A percentile compares a stretch with the other conserved stretches of the same genome.
phyloP scores from a whole-genome alignment of 2,797 vertebrate species.

The Masticophis lateralis region DNA sequence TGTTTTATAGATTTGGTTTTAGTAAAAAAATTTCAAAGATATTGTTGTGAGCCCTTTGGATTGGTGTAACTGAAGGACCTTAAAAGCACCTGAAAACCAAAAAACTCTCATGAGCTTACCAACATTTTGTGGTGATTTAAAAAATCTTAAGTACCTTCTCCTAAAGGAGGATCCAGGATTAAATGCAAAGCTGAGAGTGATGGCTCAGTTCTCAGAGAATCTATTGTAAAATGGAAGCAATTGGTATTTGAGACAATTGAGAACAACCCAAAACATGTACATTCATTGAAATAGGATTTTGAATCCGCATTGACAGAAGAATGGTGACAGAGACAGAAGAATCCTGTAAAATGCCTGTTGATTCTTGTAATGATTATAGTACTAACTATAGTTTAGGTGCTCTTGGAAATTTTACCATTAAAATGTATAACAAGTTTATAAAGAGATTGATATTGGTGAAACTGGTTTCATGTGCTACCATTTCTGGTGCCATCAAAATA shows the following conservation, averaged over 20 bases:
- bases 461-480: not conserved
- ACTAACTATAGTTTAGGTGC: not conserved
- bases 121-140: not conserved
- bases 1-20: not conserved
- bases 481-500: not conserved
- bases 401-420: not conserved
- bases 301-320: not conserved
- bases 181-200: not conserved
- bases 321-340: not conserved
- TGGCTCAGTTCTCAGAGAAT: not conserved
- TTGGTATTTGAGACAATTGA: not conserved
- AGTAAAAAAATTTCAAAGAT: not conserved
- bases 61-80: not conserved
- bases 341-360: not conserved
- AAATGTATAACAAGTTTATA: not conserved
- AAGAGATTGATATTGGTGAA: not conserved
- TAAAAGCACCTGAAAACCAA: not conserved
- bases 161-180: not conserved
- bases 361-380: not conserved
- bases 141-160: not conserved
- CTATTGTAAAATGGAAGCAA: not conserved
- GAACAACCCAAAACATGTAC: not conserved
- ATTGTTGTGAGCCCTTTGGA: not conserved
- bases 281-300: not conserved
- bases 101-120: not conserved